phyloP scores from a whole-genome alignment of 2,888 invertebrate species.

The Troides helena region DNA sequence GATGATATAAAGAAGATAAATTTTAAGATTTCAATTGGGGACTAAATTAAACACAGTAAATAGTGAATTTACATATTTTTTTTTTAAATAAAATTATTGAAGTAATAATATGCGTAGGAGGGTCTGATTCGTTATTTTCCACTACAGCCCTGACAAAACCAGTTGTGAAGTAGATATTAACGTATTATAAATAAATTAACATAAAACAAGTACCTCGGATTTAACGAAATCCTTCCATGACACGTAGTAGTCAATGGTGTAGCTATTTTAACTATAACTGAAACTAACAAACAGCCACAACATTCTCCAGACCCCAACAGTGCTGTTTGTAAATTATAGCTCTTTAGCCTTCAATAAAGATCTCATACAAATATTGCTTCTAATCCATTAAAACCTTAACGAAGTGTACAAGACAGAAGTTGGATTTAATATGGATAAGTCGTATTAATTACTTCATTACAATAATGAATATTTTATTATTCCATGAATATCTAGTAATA shows the following conservation, averaged over 20 bases:
- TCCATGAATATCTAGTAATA: background rate
- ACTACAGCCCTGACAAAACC: slow-evolving; percentile 7
- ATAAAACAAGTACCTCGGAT: background rate
- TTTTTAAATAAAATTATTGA: background rate
- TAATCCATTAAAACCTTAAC: background rate
- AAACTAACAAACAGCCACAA: background rate
- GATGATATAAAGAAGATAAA: too few relatives aligned
- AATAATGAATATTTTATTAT: background rate
- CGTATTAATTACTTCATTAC: background rate
- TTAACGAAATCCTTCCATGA: background rate
- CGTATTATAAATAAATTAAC: slow-evolving; percentile 1
- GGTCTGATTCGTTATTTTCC: slow-evolving; percentile 2
- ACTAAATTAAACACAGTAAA: too few relatives aligned
- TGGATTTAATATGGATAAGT: background rate
- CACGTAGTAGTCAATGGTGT: background rate
- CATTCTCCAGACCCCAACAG: background rate
- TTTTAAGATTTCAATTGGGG: too few relatives aligned
- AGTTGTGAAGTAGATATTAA: background rate
- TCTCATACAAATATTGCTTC: background rate
- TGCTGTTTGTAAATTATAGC: too few relatives aligned
- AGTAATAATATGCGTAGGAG: slow-evolving; percentile 1
- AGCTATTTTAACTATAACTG: background rate
- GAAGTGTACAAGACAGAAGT: background rate
- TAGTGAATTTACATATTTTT: background rate
- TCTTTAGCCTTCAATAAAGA: background rate